Conservation (phyloP, 2,888 invertebrate species). For the Scaptomyza parva region DNA sequence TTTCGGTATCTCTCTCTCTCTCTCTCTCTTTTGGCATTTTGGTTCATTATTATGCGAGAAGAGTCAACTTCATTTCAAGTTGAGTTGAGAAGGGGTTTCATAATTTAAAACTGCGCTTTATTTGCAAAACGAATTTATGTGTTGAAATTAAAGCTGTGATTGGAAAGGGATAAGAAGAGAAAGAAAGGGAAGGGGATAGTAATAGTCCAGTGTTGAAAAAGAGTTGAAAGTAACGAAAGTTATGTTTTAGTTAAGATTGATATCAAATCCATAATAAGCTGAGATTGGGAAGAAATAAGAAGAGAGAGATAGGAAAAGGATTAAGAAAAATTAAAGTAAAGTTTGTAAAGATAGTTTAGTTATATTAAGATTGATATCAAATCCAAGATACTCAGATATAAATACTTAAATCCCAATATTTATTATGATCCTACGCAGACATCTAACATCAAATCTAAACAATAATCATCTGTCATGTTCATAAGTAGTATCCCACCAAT, state of each 20-base stretch:
- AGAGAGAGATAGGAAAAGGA: no score
- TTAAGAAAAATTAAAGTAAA: not conserved
- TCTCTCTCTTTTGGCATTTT: slow-evolving; percentile 4
- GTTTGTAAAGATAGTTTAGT: not conserved
- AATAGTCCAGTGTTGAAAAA: not conserved
- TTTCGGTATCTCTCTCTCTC: not conserved
- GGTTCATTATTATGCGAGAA: slow-evolving; percentile 68
- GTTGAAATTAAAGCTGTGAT: slow-evolving; percentile 67
- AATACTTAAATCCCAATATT: not conserved
- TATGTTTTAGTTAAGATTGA: no score
- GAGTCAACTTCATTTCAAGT: slow-evolving; percentile 54
- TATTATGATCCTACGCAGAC: not conserved
- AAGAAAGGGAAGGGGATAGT: not conserved
- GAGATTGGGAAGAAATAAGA: no score
- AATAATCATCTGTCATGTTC: slow-evolving; percentile 67
- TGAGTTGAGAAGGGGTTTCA: slow-evolving; percentile 42
- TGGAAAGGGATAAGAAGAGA: slow-evolving; percentile 5
- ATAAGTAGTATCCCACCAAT: slow-evolving; percentile 47
- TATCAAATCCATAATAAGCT: no score
- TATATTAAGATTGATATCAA: not conserved
- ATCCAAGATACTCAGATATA: not conserved
- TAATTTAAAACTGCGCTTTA: slow-evolving; percentile 66
- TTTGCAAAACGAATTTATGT: slow-evolving; percentile 70
- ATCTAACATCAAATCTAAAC: slow-evolving; percentile 29
- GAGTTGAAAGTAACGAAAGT: no score